phyloP scores from a whole-genome alignment of 2,797 vertebrate species.

The Syngnathus acus region DNA sequence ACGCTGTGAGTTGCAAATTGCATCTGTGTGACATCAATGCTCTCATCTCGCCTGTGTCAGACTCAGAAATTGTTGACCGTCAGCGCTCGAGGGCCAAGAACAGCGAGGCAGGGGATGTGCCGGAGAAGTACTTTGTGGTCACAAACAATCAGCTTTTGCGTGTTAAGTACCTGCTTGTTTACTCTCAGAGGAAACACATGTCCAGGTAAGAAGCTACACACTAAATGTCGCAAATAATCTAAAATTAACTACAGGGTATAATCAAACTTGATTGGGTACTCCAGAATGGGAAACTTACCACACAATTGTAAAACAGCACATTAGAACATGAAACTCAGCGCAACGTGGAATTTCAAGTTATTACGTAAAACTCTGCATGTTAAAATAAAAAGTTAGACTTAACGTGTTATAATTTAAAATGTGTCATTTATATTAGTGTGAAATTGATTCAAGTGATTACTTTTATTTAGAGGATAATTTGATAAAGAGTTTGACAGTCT shows the following conservation, averaged over 20 bases:
- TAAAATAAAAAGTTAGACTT: too few species aligned
- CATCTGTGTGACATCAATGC: not conserved
- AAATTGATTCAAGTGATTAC: too few species aligned
- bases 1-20: not conserved
- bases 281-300: too few species aligned
- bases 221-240: not conserved
- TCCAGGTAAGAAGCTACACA: constrained; percentile 38
- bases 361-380: too few species aligned
- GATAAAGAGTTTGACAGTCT: too few species aligned
- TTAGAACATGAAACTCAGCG: too few species aligned
- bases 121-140: constrained; percentile 95
- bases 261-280: too few species aligned
- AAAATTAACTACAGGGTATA: not conserved
- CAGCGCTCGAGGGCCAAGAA: constrained; percentile 86
- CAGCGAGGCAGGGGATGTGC: constrained; percentile 92
- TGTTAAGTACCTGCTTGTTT: constrained; percentile 91
- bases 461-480: too few species aligned
- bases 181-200: constrained; percentile 83
- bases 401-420: too few species aligned
- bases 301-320: too few species aligned
- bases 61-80: constrained; percentile 84
- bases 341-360: too few species aligned
- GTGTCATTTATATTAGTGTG: too few species aligned
- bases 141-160: constrained; percentile 94
- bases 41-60: constrained; percentile 54